Conservation (phyloP, 2,797 vertebrate genomes). For the Capromys pilorides region DNA sequence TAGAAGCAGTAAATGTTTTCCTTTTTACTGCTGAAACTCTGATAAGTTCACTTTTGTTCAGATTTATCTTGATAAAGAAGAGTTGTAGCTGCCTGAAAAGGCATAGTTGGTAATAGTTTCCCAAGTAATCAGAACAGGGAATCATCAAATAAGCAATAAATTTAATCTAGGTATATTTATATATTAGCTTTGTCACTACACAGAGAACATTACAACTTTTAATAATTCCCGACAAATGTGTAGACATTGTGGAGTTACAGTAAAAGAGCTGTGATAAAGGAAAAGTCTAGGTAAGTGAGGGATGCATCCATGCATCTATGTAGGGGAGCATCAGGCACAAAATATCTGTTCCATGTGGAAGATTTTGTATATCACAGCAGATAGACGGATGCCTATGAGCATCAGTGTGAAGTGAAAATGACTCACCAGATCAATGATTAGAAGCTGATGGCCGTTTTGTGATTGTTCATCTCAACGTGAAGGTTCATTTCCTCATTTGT, state of each 20-base stretch:
- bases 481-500: constrained; percentile 1
- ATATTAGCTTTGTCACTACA: not conserved
- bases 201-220: not conserved
- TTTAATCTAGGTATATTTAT: not conserved
- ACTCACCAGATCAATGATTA: constrained; percentile 10
- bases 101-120: not conserved
- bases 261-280: not conserved
- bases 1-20: not conserved
- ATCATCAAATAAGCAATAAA: not conserved
- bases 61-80: constrained; percentile 14
- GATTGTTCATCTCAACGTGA: not conserved
- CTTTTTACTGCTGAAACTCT: not conserved
- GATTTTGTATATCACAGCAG: not conserved
- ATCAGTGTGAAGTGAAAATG: not conserved
- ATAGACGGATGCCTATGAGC: not conserved
- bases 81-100: not conserved
- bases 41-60: not conserved
- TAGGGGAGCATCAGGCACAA: not conserved
- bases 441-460: not conserved
- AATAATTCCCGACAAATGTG: not conserved
- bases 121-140: not conserved
- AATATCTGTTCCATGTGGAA: not conserved
- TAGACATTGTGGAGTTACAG: not conserved
- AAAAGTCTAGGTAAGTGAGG: not conserved
- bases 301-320: accelerated